Conservation (phyloP, 2,113 vertebrate genomes). For the Cebus imitator region DNA sequence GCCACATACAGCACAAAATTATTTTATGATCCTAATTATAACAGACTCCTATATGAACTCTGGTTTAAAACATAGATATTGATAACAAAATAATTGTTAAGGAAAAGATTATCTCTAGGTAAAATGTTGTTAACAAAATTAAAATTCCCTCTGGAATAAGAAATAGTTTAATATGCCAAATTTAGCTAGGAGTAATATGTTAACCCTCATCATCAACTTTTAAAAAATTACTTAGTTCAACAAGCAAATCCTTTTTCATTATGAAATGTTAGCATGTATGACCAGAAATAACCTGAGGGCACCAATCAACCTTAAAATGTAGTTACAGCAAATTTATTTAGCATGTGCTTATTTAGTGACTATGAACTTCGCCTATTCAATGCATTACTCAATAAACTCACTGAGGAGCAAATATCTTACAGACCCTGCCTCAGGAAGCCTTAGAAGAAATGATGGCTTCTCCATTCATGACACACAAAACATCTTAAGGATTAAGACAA, state of each 20-base stretch:
- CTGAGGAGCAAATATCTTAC: conserved; percentile 33
- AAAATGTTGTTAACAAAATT: conserved; percentile 6
- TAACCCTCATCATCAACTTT: neutral
- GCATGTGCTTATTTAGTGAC: conserved; percentile 39
- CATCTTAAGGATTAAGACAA: conserved; percentile 66
- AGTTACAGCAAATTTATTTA: conserved; percentile 16
- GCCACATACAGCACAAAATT: neutral
- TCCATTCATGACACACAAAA: conserved; percentile 65
- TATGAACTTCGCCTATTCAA: conserved; percentile 56
- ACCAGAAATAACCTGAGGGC: neutral
- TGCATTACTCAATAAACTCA: conserved; percentile 53
- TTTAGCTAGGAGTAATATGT: neutral
- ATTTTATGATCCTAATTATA: conserved; percentile 29
- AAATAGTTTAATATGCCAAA: neutral
- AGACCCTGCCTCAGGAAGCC: conserved; percentile 43
- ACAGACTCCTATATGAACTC: neutral
- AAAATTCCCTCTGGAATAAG: neutral
- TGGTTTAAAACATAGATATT: conserved; percentile 12
- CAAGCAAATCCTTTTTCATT: conserved; percentile 9
- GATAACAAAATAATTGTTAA: conserved; percentile 35
- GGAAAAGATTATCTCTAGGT: neutral
- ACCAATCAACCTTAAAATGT: conserved; percentile 36
- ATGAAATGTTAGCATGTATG: neutral
- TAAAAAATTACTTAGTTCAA: neutral
- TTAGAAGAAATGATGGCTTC: conserved; percentile 58